phyloP scores from a whole-genome alignment of 2,797 vertebrate genomes.

The Hydrocynus forskahlii region DNA sequence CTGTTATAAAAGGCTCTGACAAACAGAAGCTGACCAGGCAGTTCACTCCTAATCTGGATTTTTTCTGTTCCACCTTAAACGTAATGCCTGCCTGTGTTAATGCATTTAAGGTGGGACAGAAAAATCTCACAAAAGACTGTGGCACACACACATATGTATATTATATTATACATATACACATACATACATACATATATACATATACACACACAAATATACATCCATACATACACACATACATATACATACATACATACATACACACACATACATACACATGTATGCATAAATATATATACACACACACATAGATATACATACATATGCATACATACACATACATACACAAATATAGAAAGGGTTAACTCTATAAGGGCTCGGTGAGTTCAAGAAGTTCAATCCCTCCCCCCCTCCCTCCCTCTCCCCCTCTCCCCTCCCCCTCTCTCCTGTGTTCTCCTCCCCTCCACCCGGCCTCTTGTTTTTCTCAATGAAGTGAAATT shows the following conservation, averaged over 20 bases:
- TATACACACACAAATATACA: too few relatives aligned
- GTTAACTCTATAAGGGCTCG: conserved; percentile 52
- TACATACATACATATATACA: too few relatives aligned
- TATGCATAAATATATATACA: too few relatives aligned
- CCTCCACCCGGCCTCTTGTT: conserved; percentile 67
- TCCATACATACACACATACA: too few relatives aligned
- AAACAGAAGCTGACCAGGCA: not conserved
- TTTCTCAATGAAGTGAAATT: conserved; percentile 83
- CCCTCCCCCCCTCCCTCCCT: conserved; percentile 16
- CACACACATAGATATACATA: too few relatives aligned
- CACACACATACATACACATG: too few relatives aligned
- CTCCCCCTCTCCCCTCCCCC: conserved; percentile 40
- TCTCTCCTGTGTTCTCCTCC: conserved; percentile 47
- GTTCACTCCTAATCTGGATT: not conserved
- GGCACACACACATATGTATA: too few relatives aligned
- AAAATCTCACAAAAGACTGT: not conserved
- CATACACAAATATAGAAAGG: conserved; percentile 8
- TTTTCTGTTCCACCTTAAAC: not conserved
- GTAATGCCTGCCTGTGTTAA: not conserved
- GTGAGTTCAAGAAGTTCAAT: conserved; percentile 58
- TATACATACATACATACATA: too few relatives aligned
- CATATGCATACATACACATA: too few relatives aligned
- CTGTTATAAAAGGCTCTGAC: conserved; percentile 20
- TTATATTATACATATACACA: too few relatives aligned
- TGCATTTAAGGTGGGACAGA: not conserved